Evolutionary conservation across 2,113 vertebrate genomes (phyloP), one percentile per base, ranked within the genome.

Genomic region (Sceloporus tristichus): DNA sequence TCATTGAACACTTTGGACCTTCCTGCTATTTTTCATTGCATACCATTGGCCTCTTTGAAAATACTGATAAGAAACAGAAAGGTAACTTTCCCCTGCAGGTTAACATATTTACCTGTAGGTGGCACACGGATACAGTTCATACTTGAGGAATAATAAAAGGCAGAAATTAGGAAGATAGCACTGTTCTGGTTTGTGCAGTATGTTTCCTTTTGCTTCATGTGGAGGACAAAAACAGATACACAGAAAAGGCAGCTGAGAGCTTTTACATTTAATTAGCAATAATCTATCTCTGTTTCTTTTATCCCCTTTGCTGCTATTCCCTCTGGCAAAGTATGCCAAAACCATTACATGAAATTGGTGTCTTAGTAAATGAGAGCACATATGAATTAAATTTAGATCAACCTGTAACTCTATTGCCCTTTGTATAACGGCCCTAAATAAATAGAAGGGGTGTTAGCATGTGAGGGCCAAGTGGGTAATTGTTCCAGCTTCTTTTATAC

Each of bases 51-150:
- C 79, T 40, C 34, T 40, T 2, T 81, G 23, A 81, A 81, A 65
- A 81, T 1, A 65, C 34, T 38, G 29, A n/a, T 80, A 80, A 59
- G 21, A 83, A 66, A 10, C 21, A 14, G 2, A 19, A 9, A 42
- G 23, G 25, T 38, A 54, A 2, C 14, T 5, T 7, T 34, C 53
- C 78, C 25, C 54, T 88, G 38, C 71, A 76, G 78, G 90, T 84
- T 84, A 62, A 91, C 56, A 8, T 65, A 71, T 81, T 9, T 11
- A 79, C 93, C 93, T 90, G 68, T 89, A 94, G 92, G 88, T 91
- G 93, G 91, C 42, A 91, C 84, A 87, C 59, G 16, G 59, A 62
- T 62, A 62, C 88, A 83, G 79, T 84, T 71, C 74, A 78, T 83
- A 70, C 91, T 25, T 86, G 94, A 91, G 56, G 66, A 25, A 38